Evolutionary conservation across 2,113 vertebrate genomes (phyloP), one percentile per base, ranked within the genome.

Genomic region (Dromas ardeola): DNA sequence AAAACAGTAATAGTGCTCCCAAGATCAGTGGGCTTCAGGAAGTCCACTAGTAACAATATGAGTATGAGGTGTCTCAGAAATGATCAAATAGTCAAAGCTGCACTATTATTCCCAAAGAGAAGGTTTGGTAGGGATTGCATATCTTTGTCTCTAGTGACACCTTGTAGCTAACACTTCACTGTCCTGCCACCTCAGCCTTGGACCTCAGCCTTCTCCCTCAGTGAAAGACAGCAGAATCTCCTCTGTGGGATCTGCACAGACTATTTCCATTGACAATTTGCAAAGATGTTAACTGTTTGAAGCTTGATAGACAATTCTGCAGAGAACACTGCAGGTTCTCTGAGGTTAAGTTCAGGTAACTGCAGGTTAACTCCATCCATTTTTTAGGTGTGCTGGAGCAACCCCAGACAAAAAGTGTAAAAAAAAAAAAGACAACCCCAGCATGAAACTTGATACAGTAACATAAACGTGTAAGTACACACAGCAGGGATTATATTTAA

Each of bases 71-170:
- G 26, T 40, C 47, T 56, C 72, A 59, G 32, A 72, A 92, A 82
- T 6, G 1, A 87, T 34, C 47, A 59, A 58, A 49, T 1, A 52
- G 43, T 66, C 32, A 32, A 91, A 87, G 36, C 0, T 45, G 52
- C 10, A 13, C 0, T 10, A 15, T 61, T 65, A 29, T 86, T 88
- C 52, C 53, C 81, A 58, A 77, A 53, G 22, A 52, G 74, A 66
- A 29, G 8, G 13, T 69, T 86, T 84, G 15, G 9, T 49, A 21
- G 11, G 42, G 17, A 84, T 34, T 55, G 55, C 36, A 71, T 34
- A 16, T 5, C 14, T 87, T 21, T 0, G 0, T 50, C 61, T 67
- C 43, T 17, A 30, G 4, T 23, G 25, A 25, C 8, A 55, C 14
- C 22, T 18, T n/a, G 27, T 8, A 91, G 45, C 20, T 65, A 76